A percentile compares a stretch with the other conserved stretches of the same genome.
Evolutionary conservation across 2,888 invertebrate genomes (phyloP).

Genomic region (Bruchidius siliquastri): DNA sequence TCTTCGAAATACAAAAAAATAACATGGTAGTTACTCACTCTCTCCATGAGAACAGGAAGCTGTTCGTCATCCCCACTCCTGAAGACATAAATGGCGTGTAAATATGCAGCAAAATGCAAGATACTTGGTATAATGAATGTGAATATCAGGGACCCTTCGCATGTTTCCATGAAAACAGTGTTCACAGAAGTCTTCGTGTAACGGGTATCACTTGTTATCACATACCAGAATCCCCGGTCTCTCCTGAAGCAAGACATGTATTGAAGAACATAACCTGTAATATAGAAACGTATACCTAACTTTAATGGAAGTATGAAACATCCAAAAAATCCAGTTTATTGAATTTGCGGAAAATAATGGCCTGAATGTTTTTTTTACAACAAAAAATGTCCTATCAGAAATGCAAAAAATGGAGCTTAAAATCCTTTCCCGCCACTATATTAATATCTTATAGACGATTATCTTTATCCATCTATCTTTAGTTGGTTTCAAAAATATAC

Average conservation of each 20-base stretch:
- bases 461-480: too few relatives aligned
- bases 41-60: conserved; percentile 76
- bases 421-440: too few relatives aligned
- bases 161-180: conserved; percentile 55
- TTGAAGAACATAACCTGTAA: conserved; percentile 66
- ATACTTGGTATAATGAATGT: conserved; percentile 70
- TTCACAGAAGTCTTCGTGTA: conserved; percentile 16
- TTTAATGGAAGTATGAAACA: too few relatives aligned
- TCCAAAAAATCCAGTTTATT: too few relatives aligned
- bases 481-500: too few relatives aligned
- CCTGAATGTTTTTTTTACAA: too few relatives aligned
- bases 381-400: too few relatives aligned
- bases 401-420: too few relatives aligned
- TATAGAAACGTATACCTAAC: not conserved
- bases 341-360: too few relatives aligned
- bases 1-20: too few relatives aligned
- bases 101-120: conserved; percentile 67
- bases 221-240: conserved; percentile 69
- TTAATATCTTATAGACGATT: too few relatives aligned
- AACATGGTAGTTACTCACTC: conserved; percentile 58
- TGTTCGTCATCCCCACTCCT: conserved; percentile 77
- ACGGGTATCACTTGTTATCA: conserved; percentile 17
- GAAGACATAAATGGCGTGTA: conserved; percentile 69
- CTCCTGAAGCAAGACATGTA: conserved; percentile 73
- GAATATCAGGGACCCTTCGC: conserved; percentile 67